Evolutionary conservation across 1,140 invertebrate genomes (phyloP), one percentile per base, ranked within the genome.

Genomic region (Tetraneura akinire): DNA sequence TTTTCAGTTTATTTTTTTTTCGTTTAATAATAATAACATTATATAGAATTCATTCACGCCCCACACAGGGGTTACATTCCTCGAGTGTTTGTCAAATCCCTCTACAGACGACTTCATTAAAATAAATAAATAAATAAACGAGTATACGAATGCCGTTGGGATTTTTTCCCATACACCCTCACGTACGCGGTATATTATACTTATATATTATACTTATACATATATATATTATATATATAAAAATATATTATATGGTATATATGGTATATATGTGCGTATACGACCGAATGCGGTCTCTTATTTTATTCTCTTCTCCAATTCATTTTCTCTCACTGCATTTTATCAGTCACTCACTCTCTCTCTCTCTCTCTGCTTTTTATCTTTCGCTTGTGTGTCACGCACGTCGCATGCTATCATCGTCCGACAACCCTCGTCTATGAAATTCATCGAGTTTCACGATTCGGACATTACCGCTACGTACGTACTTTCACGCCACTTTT

Each of bases 41-140:
- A n/a, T 11, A 9, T 73, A 16, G 18, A 71, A 49, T 49, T 71
- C 68, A 73, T 73, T 55, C 37, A n/a, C 47, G 11, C 70, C 47
- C n/a, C n/a, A n/a, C n/a, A 37, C 13, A 53, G 70, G 70, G 47
- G 47, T 73, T 73, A 37, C 16, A 53, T 32, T 8, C 4, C 21
- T 53, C 26, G 49, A 73, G 47, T 53, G 49, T 73, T 55, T 55
- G 70, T 53, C 70, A 53, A 18, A 14, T 14, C 47, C 29, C 37
- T 32, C 23, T 29, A 23, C 70, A 66, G 62, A 73, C 16, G 47
- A n/a, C 70, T 73, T 73, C 70, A 73, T 73, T 53, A 73, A 55
- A 73, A 51, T 53, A 62, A 6, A 62, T 3, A 14, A 13, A 60
- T 5, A 14, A 26, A 60, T 11, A 68, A 45, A 68, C 4, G 21